These are phyloP conservation scores for Centropus unirufus DNA, from an alignment of 2,113 vertebrate genomes.

Conservation along the genomic window DNA sequence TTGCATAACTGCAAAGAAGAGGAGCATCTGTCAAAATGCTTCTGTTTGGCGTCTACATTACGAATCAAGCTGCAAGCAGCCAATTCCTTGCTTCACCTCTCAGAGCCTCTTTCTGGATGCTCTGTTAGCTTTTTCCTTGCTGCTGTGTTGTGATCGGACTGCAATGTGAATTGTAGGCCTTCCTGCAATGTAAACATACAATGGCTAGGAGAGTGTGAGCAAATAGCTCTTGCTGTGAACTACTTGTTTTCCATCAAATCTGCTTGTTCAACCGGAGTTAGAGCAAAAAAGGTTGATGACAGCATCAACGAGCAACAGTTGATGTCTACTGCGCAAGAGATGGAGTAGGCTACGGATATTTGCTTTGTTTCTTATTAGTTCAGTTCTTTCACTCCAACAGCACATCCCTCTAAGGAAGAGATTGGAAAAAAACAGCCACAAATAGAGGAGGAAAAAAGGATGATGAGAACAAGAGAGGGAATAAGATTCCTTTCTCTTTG, in stretches of 20 bases:
- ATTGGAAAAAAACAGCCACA: not conserved
- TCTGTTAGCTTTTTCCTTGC: not conserved
- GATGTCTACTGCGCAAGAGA: not conserved
- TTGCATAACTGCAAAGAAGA: slow-evolving; percentile 9
- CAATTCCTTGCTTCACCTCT: not conserved
- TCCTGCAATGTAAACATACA: not conserved
- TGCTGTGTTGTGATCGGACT: not conserved
- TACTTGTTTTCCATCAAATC: not conserved
- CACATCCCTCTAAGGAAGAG: not conserved
- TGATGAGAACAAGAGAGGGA: not conserved
- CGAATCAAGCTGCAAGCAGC: not conserved
- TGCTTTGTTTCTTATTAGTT: not conserved
- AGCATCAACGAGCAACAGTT: not conserved
- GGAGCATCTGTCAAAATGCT: slow-evolving; percentile 4
- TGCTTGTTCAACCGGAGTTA: not conserved
- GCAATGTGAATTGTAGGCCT: not conserved
- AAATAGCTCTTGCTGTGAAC: not conserved
- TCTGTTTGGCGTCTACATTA: not conserved
- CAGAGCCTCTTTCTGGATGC: not conserved
- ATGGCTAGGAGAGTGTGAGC: not conserved
- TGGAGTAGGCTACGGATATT: not conserved
- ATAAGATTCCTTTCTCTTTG: not conserved
- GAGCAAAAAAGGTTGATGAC: not conserved
- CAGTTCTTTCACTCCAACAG: not conserved
- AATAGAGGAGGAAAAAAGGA: not conserved